A percentile compares a stretch with the other conserved stretches of the same genome.
phyloP scores from a whole-genome alignment of 2,888 invertebrate species.

The Endotricha flammealis region DNA sequence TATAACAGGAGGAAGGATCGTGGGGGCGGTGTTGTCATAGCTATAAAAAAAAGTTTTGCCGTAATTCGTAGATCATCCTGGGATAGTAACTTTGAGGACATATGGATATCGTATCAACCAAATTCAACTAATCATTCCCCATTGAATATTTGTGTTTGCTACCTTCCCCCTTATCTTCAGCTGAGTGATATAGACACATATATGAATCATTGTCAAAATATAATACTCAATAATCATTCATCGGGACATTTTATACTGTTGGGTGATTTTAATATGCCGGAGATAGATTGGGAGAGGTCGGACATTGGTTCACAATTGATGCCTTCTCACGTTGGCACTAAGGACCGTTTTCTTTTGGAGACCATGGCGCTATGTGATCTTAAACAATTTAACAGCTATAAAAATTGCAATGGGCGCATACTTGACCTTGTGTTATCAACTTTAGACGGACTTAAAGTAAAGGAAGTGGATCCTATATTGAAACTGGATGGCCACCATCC shows the following conservation, averaged over 20 bases:
- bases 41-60: not conserved
- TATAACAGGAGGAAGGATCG: not conserved
- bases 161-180: no score
- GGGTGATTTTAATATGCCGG: no score
- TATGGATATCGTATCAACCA: not conserved
- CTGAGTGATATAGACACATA: no score
- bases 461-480: no score
- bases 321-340: no score
- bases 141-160: no score
- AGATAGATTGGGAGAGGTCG: no score
- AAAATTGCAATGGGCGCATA: not conserved
- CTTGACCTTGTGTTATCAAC: not conserved
- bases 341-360: no score
- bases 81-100: conserved; percentile 1
- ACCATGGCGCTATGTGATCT: not conserved
- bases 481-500: no score
- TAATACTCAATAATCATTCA: not conserved
- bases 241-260: not conserved
- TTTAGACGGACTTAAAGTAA: not conserved
- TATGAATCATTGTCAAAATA: not conserved
- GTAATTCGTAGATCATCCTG: not conserved
- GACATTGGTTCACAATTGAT: no score
- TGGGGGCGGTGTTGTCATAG: not conserved
- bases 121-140: no score
- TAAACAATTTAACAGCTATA: not conserved